Percentiles rank a stretch among this genome's conserved stretches.
Evolutionary conservation across 2,888 invertebrate genomes (phyloP).

Genomic region (Aelia acuminata): DNA sequence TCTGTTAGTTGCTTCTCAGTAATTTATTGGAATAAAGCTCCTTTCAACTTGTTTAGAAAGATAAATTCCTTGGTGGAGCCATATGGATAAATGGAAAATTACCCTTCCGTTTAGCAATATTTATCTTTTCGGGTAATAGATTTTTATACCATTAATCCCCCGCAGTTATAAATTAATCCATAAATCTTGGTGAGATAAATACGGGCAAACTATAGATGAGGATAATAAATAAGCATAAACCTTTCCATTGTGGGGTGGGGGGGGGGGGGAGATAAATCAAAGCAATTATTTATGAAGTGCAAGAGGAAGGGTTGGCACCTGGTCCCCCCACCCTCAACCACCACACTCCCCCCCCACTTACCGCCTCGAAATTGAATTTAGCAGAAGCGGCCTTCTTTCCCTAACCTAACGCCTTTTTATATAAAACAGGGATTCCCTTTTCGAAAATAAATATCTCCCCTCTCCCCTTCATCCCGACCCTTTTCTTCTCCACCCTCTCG

Average conservation of each 20-base stretch:
- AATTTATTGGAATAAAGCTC: too few relatives aligned
- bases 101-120: not conserved
- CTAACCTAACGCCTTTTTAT: constrained; percentile 19
- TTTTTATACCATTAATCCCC: not conserved
- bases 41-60: not conserved
- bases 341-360: not conserved
- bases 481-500: not conserved
- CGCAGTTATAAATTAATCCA: not conserved
- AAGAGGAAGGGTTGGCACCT: not conserved
- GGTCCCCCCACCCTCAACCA: not conserved
- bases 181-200: not conserved
- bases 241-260: not conserved
- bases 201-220: not conserved
- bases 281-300: constrained; percentile 19
- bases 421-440: constrained; percentile 30
- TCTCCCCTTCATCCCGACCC: not conserved
- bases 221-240: constrained; percentile 8
- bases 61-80: not conserved
- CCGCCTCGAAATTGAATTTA: not conserved
- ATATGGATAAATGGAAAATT: not conserved
- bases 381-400: not conserved
- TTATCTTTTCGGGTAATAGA: not conserved
- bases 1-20: too few relatives aligned
- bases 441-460: constrained; percentile 22
- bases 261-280: not conserved